These are phyloP conservation scores for Neogale vison DNA, from an alignment of 2,113 vertebrate genomes.

Conservation along the genomic window DNA sequence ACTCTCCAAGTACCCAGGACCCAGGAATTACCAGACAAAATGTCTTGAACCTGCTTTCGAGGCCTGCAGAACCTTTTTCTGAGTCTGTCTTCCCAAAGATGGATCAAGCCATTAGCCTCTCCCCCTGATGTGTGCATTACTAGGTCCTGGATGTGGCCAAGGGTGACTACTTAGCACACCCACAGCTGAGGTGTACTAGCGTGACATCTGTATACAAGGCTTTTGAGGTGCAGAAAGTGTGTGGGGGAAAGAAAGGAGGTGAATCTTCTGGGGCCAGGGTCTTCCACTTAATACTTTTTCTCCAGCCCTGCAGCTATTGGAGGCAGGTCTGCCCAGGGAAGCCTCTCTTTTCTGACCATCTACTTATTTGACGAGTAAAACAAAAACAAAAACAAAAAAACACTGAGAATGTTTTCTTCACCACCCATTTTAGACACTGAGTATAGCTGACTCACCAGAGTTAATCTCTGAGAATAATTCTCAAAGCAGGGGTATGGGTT, in stretches of 20 bases:
- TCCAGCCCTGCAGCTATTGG: background rate
- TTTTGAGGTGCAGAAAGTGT: background rate
- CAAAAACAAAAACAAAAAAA: background rate
- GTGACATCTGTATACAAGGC: background rate
- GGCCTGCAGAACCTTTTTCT: background rate
- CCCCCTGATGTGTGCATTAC: background rate
- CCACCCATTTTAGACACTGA: conserved; percentile 23
- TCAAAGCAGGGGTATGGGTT: background rate
- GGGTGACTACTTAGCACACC: background rate
- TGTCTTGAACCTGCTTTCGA: background rate
- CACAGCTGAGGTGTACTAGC: background rate
- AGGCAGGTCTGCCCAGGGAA: background rate
- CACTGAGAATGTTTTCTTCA: background rate
- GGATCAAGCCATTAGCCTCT: background rate
- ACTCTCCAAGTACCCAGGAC: background rate
- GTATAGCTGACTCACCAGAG: background rate
- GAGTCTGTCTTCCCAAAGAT: background rate
- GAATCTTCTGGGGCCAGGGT: background rate
- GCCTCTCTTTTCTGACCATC: background rate
- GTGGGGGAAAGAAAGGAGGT: background rate
- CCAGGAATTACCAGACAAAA: background rate
- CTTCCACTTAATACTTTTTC: background rate
- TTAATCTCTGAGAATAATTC: conserved; percentile 36
- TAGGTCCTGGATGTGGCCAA: background rate
- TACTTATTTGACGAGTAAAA: background rate